Conservation (phyloP, 1,140 invertebrate species). For the Hypothenemus hampei region DNA sequence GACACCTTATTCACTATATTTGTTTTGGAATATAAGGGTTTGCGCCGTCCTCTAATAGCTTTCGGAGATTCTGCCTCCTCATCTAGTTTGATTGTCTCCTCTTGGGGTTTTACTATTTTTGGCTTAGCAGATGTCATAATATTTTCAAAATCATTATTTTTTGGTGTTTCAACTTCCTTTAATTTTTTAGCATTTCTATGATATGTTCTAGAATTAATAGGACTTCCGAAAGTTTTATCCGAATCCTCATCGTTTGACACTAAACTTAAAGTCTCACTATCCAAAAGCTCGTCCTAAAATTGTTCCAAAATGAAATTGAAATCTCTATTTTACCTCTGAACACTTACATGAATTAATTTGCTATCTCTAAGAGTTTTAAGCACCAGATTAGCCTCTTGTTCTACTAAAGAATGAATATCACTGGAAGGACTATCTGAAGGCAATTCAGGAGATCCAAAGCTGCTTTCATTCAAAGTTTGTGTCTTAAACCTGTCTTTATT, state of each 20-base stretch:
- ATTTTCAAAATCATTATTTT: too few species aligned
- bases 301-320: background rate
- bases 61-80: slow-evolving; percentile 52
- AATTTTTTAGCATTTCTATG: slow-evolving; percentile 25
- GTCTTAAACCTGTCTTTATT: slow-evolving; percentile 59
- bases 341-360: slow-evolving; percentile 10
- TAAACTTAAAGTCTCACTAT: slow-evolving; percentile 62
- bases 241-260: slow-evolving; percentile 62
- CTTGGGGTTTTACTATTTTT: slow-evolving; percentile 56
- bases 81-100: slow-evolving; percentile 42
- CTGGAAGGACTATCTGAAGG: slow-evolving; percentile 25
- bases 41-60: slow-evolving; percentile 69
- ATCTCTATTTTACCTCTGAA: too few species aligned
- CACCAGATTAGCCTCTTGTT: slow-evolving; percentile 11
- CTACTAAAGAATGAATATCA: background rate
- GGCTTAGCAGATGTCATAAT: slow-evolving; percentile 48
- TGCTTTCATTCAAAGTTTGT: slow-evolving; percentile 54
- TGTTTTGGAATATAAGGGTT: slow-evolving; percentile 58
- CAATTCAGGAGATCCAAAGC: slow-evolving; percentile 39
- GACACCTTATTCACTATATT: slow-evolving; percentile 27
- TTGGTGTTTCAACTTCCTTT: slow-evolving; percentile 26
- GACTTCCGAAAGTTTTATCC: slow-evolving; percentile 45
- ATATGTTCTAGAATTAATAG: slow-evolving; percentile 44
- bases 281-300: slow-evolving; percentile 51
- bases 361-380: slow-evolving; percentile 13